These are phyloP conservation scores for Trididemnum clinides DNA, from an alignment of 23 tunicate genomes.

Conservation along the genomic window DNA sequence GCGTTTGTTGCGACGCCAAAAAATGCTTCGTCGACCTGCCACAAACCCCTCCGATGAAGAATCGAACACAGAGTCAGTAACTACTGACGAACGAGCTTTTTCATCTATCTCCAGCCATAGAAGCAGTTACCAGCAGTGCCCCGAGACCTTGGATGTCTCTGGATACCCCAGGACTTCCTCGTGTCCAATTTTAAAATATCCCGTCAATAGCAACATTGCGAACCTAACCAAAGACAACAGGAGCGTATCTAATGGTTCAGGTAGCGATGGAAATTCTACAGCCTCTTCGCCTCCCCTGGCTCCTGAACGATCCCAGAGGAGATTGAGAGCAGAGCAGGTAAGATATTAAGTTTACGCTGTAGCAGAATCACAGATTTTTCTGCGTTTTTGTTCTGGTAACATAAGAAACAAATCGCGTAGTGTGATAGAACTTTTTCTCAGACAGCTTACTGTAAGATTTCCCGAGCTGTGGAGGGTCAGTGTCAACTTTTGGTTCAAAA, in stretches of 20 bases:
- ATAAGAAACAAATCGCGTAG: too few relatives aligned
- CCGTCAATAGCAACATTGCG: not conserved
- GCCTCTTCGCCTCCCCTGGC: constrained; percentile 29
- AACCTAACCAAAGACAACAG: not conserved
- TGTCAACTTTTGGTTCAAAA: too few relatives aligned
- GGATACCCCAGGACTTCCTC: constrained; percentile 7
- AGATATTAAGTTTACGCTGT: too few relatives aligned
- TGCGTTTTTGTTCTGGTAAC: too few relatives aligned
- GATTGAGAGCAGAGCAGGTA: too few relatives aligned
- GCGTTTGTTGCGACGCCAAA: constrained; percentile 8
- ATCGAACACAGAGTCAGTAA: constrained; percentile 81
- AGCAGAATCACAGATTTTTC: too few relatives aligned
- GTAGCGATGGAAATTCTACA: constrained; percentile 41
- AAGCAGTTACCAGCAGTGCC: not conserved
- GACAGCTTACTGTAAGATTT: too few relatives aligned
- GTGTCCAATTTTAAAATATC: constrained; percentile 3
- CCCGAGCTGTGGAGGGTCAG: too few relatives aligned
- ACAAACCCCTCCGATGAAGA: constrained; percentile 62
- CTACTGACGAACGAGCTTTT: constrained; percentile 60
- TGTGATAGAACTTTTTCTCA: too few relatives aligned
- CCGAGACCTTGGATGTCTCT: not conserved
- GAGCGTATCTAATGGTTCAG: constrained; percentile 34
- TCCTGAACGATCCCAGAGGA: constrained; percentile 39
- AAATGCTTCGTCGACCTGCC: not conserved
- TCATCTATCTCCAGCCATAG: constrained; percentile 69